A percentile compares a stretch with the other conserved stretches of the same genome.
phyloP scores from a whole-genome alignment of 2,113 vertebrate genomes.

The Willisornis vidua region DNA sequence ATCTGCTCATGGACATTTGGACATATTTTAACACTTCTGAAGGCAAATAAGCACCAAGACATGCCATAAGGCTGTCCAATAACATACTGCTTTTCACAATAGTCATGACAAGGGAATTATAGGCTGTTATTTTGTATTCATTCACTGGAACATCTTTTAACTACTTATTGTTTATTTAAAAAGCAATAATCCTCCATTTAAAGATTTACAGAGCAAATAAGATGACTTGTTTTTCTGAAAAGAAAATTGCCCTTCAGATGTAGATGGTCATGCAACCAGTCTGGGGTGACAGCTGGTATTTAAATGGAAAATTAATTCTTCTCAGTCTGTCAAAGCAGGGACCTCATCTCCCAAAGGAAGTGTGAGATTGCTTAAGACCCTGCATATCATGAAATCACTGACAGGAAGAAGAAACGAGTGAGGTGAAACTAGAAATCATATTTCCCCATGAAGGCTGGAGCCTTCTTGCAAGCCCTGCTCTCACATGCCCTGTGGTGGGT shows the following conservation, averaged over 20 bases:
- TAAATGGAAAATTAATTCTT: slow-evolving; percentile 57
- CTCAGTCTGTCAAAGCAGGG: slow-evolving; percentile 33
- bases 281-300: slow-evolving; percentile 42
- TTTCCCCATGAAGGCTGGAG: background rate
- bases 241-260: slow-evolving; percentile 17
- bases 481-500: too few species aligned
- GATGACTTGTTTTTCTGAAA: slow-evolving; percentile 30
- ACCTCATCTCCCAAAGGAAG: slow-evolving; percentile 26
- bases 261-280: slow-evolving; percentile 17
- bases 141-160: background rate
- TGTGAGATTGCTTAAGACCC: background rate
- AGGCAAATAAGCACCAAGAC: background rate
- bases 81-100: background rate
- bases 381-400: background rate
- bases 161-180: slow-evolving; percentile 11
- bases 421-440: background rate
- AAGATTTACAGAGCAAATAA: slow-evolving; percentile 13
- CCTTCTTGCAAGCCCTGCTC: background rate
- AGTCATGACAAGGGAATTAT: background rate
- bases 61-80: background rate
- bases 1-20: background rate
- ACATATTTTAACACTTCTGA: background rate
- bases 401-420: background rate
- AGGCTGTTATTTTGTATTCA: background rate
- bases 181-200: background rate